Base-by-base conservation (phyloP, 2,113 vertebrate genomes). In the Abramis brama region DNA sequence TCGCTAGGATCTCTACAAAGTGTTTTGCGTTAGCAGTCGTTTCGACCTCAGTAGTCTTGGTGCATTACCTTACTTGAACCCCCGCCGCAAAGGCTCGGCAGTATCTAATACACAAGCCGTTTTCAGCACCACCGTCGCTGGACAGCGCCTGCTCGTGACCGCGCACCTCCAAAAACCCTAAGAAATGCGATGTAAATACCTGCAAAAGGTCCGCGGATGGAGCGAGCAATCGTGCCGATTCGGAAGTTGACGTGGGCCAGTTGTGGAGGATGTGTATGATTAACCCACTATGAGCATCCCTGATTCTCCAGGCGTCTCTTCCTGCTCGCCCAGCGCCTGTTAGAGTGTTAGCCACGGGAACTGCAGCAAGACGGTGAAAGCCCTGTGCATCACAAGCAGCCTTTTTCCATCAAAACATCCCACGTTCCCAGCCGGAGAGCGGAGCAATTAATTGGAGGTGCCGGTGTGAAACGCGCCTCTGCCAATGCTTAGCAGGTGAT, bases 11-110 rank as follows among this genome's bases (percentile, higher is more conserved):
- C 21, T 39, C 50, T 27, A 71, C 27, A 73, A 83, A 82, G 47
- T 82, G 79, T 82, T 82, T 68, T 57, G 23, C 27, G 30, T 62
- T n/a, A 59, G 76, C 52, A 59, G 52, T 81, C 80, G 80, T 52
- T 73, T 33, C 62, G 47, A 83, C 66, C 79, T 66, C 25, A 12
- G 50, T 45, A 76, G 45, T 75, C 85, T 74, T 82, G 78, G 68
- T 45, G 78, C 78, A 82, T 86, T 86, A 76, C 79, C 80, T 83
- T 43, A 68, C 9, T 82, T 83, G 86, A 87, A 87, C 60, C 80
- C 79, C 80, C 39, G 21, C 64, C 84, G 75, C 74, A 68, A 55
- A 36, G 75, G 84, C 84, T 36, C 84, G 27, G 36, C 50, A 70
- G 23, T 25, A 30, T 70, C 45, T 39, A 68, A 12, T 17, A 9